Percentiles rank a stretch among this genome's conserved stretches.
Conservation (phyloP, 1,140 invertebrate species). For the Paramacrobiotus metropolitanus region DNA sequence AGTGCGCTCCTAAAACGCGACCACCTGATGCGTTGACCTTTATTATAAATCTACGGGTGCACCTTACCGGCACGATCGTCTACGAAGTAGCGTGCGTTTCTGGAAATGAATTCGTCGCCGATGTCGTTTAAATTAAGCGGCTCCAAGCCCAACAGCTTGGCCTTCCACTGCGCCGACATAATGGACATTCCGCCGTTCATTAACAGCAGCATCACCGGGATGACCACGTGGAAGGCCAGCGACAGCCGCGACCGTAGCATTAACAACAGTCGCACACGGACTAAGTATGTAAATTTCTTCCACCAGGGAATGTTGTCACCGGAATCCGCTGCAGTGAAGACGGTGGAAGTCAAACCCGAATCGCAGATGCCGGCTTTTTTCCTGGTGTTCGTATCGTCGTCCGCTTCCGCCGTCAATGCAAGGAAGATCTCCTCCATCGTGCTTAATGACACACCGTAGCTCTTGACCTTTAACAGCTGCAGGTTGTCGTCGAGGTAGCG, state of each 20-base stretch:
- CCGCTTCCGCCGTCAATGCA: constrained; percentile 45
- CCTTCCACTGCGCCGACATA: too few relatives aligned
- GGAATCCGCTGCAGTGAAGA: neutral
- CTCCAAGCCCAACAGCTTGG: too few relatives aligned
- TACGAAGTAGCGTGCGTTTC: too few relatives aligned
- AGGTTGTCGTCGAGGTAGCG: constrained; percentile 40
- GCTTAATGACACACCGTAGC: constrained; percentile 76
- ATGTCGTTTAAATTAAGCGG: too few relatives aligned
- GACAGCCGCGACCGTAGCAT: constrained; percentile 13
- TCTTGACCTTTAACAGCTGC: constrained; percentile 43
- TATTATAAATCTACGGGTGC: too few relatives aligned
- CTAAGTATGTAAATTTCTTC: constrained; percentile 13
- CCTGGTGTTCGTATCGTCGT: constrained; percentile 20
- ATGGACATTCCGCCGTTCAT: too few relatives aligned
- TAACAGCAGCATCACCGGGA: constrained; percentile 17
- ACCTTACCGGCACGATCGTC: too few relatives aligned
- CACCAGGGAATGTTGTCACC: constrained; percentile 6
- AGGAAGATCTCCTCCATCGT: constrained; percentile 61
- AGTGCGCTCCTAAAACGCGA: too few relatives aligned
- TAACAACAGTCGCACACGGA: constrained; percentile 14
- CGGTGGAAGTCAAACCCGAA: neutral
- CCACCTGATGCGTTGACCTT: too few relatives aligned
- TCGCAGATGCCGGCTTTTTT: neutral
- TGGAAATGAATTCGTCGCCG: too few relatives aligned
- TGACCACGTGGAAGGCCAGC: constrained; percentile 15